Evolutionary conservation across 1,140 invertebrate genomes (phyloP).

Genomic region (Eufriesea mexicana): DNA sequence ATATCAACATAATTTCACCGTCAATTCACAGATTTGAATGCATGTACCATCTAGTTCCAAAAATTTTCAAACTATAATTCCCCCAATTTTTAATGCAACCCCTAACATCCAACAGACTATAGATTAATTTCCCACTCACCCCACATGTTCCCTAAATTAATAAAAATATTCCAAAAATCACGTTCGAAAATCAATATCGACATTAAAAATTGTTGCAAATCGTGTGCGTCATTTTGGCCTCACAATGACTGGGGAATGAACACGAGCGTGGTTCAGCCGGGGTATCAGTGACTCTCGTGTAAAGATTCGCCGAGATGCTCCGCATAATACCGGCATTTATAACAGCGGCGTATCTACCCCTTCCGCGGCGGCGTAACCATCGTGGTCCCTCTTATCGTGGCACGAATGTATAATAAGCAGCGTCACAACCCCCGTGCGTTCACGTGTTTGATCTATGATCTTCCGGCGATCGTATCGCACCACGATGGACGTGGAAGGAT

Average conservation of each 20-base stretch:
- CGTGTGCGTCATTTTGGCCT: neutral
- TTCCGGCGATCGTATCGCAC: conserved; percentile 75
- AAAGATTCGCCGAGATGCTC: conserved; percentile 75
- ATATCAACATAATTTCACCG: too few species aligned
- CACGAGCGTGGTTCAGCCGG: neutral
- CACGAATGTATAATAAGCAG: conserved; percentile 82
- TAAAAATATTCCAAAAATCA: too few species aligned
- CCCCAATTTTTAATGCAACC: too few species aligned
- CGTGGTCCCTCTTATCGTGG: conserved; percentile 75
- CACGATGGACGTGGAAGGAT: conserved; percentile 42
- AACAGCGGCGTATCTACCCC: conserved; percentile 82
- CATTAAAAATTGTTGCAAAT: too few species aligned
- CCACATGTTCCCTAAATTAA: too few species aligned
- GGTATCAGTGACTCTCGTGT: conserved; percentile 55
- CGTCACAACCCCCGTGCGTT: conserved; percentile 74
- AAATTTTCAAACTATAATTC: too few species aligned
- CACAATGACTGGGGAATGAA: conserved; percentile 60
- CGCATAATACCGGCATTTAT: conserved; percentile 83
- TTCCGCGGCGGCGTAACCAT: conserved; percentile 74
- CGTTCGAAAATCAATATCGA: too few species aligned
- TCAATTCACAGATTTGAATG: too few species aligned
- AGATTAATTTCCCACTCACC: too few species aligned
- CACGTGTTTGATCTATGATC: conserved; percentile 82
- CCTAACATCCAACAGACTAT: too few species aligned
- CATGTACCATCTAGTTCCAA: too few species aligned